A percentile compares a stretch with the other conserved stretches of the same genome.
phyloP scores from a whole-genome alignment of 2,113 vertebrate genomes.

The Ceratotherium simum region DNA sequence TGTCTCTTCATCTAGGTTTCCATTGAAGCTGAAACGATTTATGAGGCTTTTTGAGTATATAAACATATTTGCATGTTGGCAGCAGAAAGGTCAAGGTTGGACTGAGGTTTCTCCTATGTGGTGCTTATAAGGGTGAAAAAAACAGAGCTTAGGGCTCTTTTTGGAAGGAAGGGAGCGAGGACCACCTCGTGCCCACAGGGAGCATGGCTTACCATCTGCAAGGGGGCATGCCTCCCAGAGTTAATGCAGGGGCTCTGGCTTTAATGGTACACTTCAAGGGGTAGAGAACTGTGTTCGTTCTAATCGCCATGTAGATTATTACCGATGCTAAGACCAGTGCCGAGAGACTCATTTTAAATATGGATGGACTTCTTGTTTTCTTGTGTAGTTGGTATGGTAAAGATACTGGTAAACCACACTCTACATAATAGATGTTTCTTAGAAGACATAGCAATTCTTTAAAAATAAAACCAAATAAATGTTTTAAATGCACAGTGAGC shows the following conservation, averaged over 20 bases:
- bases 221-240: not conserved
- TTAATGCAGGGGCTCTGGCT: not conserved
- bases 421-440: not conserved
- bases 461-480: constrained; percentile 49
- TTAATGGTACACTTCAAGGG: not conserved
- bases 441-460: not conserved
- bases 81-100: constrained; percentile 31
- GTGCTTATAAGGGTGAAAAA: not conserved
- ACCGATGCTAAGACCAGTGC: not conserved
- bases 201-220: not conserved
- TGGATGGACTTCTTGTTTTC: not conserved
- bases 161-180: not conserved
- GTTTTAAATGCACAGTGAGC: not conserved
- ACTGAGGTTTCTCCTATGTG: not conserved
- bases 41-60: not conserved
- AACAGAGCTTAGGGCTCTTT: not conserved
- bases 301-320: not conserved
- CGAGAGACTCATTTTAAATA: not conserved
- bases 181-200: not conserved
- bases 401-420: not conserved
- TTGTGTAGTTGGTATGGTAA: not conserved
- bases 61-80: constrained; percentile 24
- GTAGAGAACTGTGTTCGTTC: not conserved
- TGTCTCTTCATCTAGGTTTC: constrained; percentile 10
- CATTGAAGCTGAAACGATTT: not conserved